Percentiles rank a stretch among this genome's conserved stretches.
Conservation (phyloP, 2,113 vertebrate genomes). For the Antechinus stuartii region DNA sequence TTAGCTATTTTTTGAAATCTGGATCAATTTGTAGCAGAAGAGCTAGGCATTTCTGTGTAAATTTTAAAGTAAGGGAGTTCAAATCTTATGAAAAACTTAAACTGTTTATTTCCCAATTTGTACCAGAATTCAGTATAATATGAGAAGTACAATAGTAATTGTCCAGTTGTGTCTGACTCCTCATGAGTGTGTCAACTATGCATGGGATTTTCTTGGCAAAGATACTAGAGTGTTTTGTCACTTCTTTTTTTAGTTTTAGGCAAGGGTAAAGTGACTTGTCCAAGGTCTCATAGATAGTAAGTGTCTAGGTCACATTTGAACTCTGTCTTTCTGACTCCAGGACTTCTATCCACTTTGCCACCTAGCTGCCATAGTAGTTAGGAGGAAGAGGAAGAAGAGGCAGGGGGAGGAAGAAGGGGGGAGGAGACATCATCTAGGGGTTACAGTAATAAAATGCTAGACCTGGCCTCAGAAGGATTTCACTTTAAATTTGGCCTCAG, state of each 20-base stretch:
- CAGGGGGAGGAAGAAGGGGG: too few relatives aligned
- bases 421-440: too few relatives aligned
- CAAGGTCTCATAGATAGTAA: not conserved
- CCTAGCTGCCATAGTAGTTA: not conserved
- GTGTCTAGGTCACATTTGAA: not conserved
- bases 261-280: not conserved
- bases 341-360: not conserved
- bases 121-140: not conserved
- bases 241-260: not conserved
- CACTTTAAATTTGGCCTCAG: too few relatives aligned
- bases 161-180: not conserved
- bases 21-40: not conserved
- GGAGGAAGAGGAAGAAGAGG: too few relatives aligned
- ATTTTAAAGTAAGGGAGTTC: not conserved
- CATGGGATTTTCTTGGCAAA: not conserved
- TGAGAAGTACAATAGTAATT: not conserved
- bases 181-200: not conserved
- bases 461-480: too few relatives aligned
- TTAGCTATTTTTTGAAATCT: not conserved
- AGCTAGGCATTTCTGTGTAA: not conserved
- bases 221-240: not conserved
- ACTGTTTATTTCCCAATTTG: constrained; percentile 23
- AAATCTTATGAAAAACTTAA: constrained; percentile 5
- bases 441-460: too few relatives aligned
- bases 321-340: too few relatives aligned